These are phyloP conservation scores for Drosophila prostipennis DNA, from an alignment of 2,888 invertebrate species.

Conservation along the genomic window DNA sequence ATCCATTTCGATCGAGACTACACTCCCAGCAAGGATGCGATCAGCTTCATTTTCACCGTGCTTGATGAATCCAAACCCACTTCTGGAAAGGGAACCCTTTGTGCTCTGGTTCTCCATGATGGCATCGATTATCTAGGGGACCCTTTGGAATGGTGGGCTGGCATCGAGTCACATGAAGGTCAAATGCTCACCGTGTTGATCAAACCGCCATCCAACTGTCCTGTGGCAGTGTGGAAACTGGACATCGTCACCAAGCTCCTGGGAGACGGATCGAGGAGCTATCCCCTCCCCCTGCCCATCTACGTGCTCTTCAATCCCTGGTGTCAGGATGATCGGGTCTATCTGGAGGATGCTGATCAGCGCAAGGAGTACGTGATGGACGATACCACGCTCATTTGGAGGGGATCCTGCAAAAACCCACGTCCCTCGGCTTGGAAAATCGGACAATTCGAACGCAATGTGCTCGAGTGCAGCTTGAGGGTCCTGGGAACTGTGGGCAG, in stretches of 20 bases:
- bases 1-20: conserved; percentile 91
- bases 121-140: conserved; percentile 87
- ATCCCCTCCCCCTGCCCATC: conserved; percentile 90
- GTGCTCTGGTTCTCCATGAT: conserved; percentile 89
- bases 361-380: conserved; percentile 93
- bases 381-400: conserved; percentile 95
- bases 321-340: conserved; percentile 89
- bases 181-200: conserved; percentile 86
- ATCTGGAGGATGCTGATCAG: conserved; percentile 88
- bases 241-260: conserved; percentile 92
- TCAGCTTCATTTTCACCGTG: conserved; percentile 93
- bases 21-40: conserved; percentile 89
- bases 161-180: conserved; percentile 88
- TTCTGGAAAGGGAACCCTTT: conserved; percentile 91
- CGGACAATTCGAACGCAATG: conserved; percentile 93
- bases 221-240: conserved; percentile 92
- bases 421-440: conserved; percentile 96
- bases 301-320: conserved; percentile 96
- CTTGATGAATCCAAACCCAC: conserved; percentile 91
- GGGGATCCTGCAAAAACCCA: conserved; percentile 93
- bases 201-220: conserved; percentile 88
- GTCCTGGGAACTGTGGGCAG: conserved; percentile 90
- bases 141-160: conserved; percentile 89
- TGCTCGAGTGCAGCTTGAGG: conserved; percentile 92
- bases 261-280: conserved; percentile 89